Conservation (phyloP, 2,888 invertebrate species). For the Andrena flavipes region DNA sequence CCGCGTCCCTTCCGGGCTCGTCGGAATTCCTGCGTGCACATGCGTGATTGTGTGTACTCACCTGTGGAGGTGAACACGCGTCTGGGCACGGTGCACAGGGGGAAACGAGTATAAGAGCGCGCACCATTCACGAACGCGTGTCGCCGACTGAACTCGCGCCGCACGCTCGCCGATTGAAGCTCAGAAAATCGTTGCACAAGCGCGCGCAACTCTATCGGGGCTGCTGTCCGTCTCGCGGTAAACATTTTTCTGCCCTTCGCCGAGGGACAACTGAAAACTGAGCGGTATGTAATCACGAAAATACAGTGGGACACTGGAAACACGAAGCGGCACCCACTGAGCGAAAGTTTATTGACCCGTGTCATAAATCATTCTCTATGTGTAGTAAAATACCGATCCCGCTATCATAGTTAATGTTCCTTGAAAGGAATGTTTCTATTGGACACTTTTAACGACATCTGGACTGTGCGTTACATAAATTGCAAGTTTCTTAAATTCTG, state of each 20-base stretch:
- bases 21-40: slow-evolving; percentile 9
- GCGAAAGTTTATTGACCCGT: too few relatives aligned
- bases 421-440: too few relatives aligned
- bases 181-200: slow-evolving; percentile 71
- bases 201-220: slow-evolving; percentile 71
- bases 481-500: too few relatives aligned
- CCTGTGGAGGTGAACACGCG: slow-evolving; percentile 50
- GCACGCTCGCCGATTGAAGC: slow-evolving; percentile 68
- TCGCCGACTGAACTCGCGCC: slow-evolving; percentile 74
- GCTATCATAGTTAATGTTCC: too few relatives aligned
- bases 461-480: too few relatives aligned
- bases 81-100: slow-evolving; percentile 8
- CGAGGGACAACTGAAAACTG: neutral
- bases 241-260: slow-evolving; percentile 23
- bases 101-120: slow-evolving; percentile 23
- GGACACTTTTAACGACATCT: too few relatives aligned
- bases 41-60: slow-evolving; percentile 51
- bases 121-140: slow-evolving; percentile 70
- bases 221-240: neutral
- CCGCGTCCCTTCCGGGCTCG: neutral
- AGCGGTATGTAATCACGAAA: neutral
- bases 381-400: too few relatives aligned
- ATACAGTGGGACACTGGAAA: neutral
- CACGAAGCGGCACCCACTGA: too few relatives aligned
- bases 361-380: too few relatives aligned